These are phyloP conservation scores for Diphyllodes magnificus DNA, from an alignment of 2,113 vertebrate genomes.

Conservation along the genomic window DNA sequence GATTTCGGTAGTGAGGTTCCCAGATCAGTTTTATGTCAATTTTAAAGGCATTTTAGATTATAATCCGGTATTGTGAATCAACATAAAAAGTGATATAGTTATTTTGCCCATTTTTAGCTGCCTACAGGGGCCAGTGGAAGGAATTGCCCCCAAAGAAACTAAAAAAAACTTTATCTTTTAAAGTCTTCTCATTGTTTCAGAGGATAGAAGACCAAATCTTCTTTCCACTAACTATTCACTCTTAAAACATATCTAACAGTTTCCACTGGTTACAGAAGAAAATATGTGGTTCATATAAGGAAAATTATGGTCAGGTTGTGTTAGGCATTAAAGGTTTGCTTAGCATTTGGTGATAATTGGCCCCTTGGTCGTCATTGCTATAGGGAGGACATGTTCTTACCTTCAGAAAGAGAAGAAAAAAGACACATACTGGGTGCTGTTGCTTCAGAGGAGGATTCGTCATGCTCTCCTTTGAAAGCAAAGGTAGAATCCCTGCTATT, in stretches of 20 bases:
- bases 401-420: not conserved
- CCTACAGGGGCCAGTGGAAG: not conserved
- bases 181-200: not conserved
- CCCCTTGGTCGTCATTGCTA: not conserved
- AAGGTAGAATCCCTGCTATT: not conserved
- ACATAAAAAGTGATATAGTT: not conserved
- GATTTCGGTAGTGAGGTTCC: not conserved
- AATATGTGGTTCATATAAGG: not conserved
- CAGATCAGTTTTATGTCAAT: not conserved
- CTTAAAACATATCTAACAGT: not conserved
- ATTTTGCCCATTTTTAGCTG: not conserved
- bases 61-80: not conserved
- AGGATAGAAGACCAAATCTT: not conserved
- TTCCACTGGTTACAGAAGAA: not conserved
- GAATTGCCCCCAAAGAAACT: not conserved
- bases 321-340: not conserved
- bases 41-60: not conserved
- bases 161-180: not conserved
- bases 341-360: not conserved
- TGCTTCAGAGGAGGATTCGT: not conserved
- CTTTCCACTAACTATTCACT: not conserved
- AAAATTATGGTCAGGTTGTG: not conserved
- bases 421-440: not conserved
- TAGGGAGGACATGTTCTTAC: not conserved
- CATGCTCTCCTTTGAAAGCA: not conserved